Evolutionary conservation across 2,888 invertebrate species (phyloP).

Genomic region (Parasteatoda lunata): DNA sequence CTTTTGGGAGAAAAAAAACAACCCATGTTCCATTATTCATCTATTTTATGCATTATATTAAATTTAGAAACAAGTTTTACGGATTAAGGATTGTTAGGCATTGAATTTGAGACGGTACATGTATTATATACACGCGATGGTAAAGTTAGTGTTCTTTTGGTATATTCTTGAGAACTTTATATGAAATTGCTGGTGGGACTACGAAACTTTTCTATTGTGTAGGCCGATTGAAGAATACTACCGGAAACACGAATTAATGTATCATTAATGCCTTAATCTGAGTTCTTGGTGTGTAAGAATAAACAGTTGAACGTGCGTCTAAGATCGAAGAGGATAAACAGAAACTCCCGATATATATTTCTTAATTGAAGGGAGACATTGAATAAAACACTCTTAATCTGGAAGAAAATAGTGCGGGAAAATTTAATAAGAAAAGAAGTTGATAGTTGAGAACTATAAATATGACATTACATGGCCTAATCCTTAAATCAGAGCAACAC

Average conservation of each 20-base stretch:
- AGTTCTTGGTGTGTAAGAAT: slow-evolving; percentile 16
- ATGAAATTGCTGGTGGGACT: slow-evolving; percentile 47
- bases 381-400: background rate
- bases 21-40: slow-evolving; percentile 67
- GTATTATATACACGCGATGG: slow-evolving; percentile 57
- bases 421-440: background rate
- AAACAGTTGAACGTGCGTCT: slow-evolving; percentile 21
- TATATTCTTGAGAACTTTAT: slow-evolving; percentile 45
- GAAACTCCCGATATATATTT: slow-evolving; percentile 1
- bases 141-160: slow-evolving; percentile 7
- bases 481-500: background rate
- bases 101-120: slow-evolving; percentile 59
- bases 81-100: slow-evolving; percentile 66
- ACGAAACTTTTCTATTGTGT: slow-evolving; percentile 51
- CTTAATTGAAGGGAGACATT: background rate
- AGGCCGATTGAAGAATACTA: slow-evolving; percentile 43
- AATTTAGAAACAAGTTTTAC: slow-evolving; percentile 67
- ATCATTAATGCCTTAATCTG: slow-evolving; percentile 51
- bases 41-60: slow-evolving; percentile 66
- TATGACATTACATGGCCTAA: background rate
- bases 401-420: background rate
- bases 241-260: slow-evolving; percentile 64
- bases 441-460: background rate
- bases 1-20: slow-evolving; percentile 44
- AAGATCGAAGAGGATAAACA: slow-evolving; percentile 43